Evolutionary conservation across 1,140 invertebrate genomes (phyloP).

Genomic region (Caenorhabditis latens): DNA sequence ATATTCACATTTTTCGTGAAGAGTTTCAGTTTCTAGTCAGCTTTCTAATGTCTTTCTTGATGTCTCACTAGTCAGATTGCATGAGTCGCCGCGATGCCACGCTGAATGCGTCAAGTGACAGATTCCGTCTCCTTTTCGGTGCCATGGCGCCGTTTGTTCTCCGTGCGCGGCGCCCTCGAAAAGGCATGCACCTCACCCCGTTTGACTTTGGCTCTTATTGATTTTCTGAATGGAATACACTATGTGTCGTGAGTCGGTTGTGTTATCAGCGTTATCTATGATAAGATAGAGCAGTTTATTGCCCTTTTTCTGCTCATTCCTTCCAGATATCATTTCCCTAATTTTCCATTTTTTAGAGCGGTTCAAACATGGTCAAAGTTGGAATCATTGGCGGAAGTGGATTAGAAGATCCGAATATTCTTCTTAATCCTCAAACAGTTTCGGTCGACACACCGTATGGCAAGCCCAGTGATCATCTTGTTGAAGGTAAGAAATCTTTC

Average conservation of each 20-base stretch:
- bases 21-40: too few species aligned
- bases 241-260: slow-evolving; percentile 49
- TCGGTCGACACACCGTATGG: slow-evolving; percentile 87
- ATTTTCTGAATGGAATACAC: slow-evolving; percentile 18
- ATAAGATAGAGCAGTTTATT: slow-evolving; percentile 45
- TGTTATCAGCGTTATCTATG: slow-evolving; percentile 29
- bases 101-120: neutral
- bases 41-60: too few species aligned
- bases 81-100: too few species aligned
- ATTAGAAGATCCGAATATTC: slow-evolving; percentile 87
- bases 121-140: too few species aligned
- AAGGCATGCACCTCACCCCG: neutral
- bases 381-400: slow-evolving; percentile 96
- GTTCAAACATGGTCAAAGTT: slow-evolving; percentile 79
- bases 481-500: slow-evolving; percentile 81
- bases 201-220: slow-evolving; percentile 14
- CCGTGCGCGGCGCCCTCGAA: neutral
- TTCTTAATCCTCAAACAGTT: slow-evolving; percentile 83
- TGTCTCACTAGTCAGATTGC: too few species aligned
- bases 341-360: neutral
- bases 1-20: too few species aligned
- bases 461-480: slow-evolving; percentile 86
- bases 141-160: neutral
- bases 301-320: neutral
- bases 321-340: neutral